A percentile compares a stretch with the other conserved stretches of the same genome.
These are phyloP conservation scores for Drosophila longiperda DNA, from an alignment of 2,888 invertebrate species.

Conservation along the genomic window DNA sequence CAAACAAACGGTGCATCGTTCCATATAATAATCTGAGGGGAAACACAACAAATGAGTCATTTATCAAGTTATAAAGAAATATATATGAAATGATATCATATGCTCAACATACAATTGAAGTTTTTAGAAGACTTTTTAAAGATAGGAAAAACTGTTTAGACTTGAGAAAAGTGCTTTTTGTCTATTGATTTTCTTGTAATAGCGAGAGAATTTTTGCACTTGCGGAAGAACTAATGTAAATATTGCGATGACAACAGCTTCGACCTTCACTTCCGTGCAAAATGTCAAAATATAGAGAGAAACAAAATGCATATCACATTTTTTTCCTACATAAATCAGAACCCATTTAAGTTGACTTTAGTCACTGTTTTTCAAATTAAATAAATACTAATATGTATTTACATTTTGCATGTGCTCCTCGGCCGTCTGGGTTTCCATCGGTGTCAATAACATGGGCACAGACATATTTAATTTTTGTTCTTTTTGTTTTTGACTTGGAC, in stretches of 20 bases:
- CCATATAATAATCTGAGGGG: neutral
- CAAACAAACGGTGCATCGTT: neutral
- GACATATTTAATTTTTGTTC: conserved; percentile 67
- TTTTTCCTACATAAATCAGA: conserved; percentile 20
- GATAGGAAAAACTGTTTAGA: neutral
- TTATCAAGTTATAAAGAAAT: too few species aligned
- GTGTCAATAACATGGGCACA: conserved; percentile 77
- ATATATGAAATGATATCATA: conserved; percentile 27
- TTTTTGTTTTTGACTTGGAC: neutral
- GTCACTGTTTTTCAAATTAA: neutral
- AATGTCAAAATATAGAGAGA: conserved; percentile 53
- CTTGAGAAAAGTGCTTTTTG: neutral
- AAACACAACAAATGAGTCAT: conserved; percentile 32
- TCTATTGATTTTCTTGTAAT: conserved; percentile 41
- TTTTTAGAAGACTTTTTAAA: neutral
- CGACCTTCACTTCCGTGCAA: conserved; percentile 55
- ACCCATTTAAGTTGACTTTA: neutral
- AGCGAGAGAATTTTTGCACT: conserved; percentile 10
- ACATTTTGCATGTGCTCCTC: conserved; percentile 82
- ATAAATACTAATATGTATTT: conserved; percentile 50
- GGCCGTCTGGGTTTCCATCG: conserved; percentile 67
- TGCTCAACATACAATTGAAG: neutral
- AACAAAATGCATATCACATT: conserved; percentile 13
- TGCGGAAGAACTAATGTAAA: conserved; percentile 17
- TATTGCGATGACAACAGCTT: conserved; percentile 34